phyloP scores from a whole-genome alignment of 2,113 vertebrate species.

The Burhinus oedicnemus region DNA sequence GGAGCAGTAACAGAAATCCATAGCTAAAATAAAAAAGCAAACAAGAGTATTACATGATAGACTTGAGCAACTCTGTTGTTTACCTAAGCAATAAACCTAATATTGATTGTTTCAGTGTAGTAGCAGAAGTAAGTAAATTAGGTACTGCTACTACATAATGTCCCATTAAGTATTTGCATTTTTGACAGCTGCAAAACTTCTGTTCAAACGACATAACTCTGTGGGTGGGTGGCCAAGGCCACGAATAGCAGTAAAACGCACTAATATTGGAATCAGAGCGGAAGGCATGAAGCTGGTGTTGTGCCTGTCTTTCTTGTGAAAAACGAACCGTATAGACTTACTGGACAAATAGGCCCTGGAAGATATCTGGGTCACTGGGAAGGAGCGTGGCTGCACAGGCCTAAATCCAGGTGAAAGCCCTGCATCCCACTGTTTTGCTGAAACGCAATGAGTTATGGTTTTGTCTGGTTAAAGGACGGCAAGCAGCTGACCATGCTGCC shows the following conservation, averaged over 20 bases:
- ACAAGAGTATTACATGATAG: background rate
- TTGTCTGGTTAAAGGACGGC: background rate
- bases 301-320: background rate
- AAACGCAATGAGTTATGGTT: background rate
- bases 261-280: slow-evolving; percentile 42
- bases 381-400: background rate
- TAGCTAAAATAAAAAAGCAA: slow-evolving; percentile 45
- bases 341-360: background rate
- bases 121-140: slow-evolving; percentile 19
- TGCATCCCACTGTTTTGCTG: background rate
- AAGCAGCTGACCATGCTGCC: background rate
- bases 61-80: background rate
- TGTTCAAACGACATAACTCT: background rate
- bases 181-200: slow-evolving; percentile 48
- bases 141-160: background rate
- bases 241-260: background rate
- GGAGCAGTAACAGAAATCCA: slow-evolving; percentile 38
- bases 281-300: background rate
- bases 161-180: slow-evolving; percentile 31
- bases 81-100: background rate
- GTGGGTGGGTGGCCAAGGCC: background rate
- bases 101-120: background rate
- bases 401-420: background rate
- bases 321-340: fast-evolving
- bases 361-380: background rate